These are phyloP conservation scores for Augochlorella aurata DNA, from an alignment of 2,888 invertebrate species.

Conservation along the genomic window DNA sequence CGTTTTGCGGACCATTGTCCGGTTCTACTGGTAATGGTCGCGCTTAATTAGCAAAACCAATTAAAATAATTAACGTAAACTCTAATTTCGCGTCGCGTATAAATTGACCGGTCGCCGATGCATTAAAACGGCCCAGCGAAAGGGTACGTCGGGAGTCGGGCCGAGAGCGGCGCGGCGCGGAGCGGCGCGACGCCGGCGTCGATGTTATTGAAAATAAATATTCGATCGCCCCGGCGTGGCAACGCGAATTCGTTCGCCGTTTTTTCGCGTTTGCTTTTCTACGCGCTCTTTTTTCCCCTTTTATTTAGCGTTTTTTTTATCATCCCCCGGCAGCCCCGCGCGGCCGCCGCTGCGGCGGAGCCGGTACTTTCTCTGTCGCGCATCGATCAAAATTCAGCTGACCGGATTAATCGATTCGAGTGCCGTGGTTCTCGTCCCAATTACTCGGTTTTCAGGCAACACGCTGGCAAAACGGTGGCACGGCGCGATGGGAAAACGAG, in stretches of 20 bases:
- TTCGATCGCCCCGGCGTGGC: constrained; percentile 32
- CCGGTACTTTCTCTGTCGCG: constrained; percentile 46
- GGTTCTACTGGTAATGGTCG: constrained; percentile 52
- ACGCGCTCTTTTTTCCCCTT: background rate
- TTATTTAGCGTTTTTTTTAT: background rate
- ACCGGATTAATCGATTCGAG: constrained; percentile 52
- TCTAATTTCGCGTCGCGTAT: constrained; percentile 58
- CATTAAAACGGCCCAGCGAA: constrained; percentile 54
- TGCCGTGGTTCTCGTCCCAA: constrained; percentile 24
- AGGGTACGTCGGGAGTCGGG: constrained; percentile 44
- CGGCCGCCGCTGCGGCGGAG: background rate
- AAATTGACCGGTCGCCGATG: constrained; percentile 54
- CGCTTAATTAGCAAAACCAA: constrained; percentile 67
- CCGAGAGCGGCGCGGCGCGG: background rate
- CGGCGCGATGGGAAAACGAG: background rate
- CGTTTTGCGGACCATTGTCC: constrained; percentile 59
- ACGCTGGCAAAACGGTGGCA: background rate
- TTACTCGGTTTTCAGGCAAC: constrained; percentile 29
- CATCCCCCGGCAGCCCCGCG: constrained; percentile 5
- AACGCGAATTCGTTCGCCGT: constrained; percentile 29
- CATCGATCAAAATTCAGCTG: constrained; percentile 56
- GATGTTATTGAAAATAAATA: constrained; percentile 60
- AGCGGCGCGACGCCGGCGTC: constrained; percentile 15
- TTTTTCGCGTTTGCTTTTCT: constrained; percentile 20
- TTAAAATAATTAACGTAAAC: constrained; percentile 66